A percentile compares a stretch with the other conserved stretches of the same genome.
Evolutionary conservation across 1,140 invertebrate species (phyloP).

Genomic region (Copidosoma floridanum): DNA sequence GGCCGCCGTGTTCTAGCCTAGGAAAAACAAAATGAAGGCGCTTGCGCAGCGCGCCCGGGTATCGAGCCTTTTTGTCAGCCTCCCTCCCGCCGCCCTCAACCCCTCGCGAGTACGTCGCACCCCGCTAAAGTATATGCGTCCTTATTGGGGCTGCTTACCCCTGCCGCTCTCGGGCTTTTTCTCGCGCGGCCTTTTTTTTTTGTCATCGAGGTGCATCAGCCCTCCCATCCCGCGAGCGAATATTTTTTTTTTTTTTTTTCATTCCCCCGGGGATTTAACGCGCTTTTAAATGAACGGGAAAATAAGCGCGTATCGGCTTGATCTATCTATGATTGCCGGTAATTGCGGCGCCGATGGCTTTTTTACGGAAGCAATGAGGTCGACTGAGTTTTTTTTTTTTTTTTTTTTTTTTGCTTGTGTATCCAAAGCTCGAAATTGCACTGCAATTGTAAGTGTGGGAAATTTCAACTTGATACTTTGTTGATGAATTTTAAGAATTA

Average conservation of each 20-base stretch:
- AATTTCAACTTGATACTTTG: no score
- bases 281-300: constrained; percentile 38
- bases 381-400: no score
- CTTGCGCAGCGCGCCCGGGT: constrained; percentile 47
- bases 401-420: no score
- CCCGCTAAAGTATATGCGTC: no score
- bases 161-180: constrained; percentile 3
- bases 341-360: constrained; percentile 5
- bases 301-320: constrained; percentile 33
- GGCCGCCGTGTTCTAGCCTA: constrained; percentile 29
- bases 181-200: neutral
- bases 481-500: no score
- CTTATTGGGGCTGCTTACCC: no score
- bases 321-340: constrained; percentile 31
- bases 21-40: constrained; percentile 56
- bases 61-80: constrained; percentile 44
- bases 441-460: no score
- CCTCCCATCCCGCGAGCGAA: no score
- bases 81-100: constrained; percentile 16
- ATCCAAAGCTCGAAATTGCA: no score
- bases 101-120: neutral
- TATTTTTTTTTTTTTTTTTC: no score
- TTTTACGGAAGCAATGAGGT: neutral
- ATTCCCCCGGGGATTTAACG: constrained; percentile 30
- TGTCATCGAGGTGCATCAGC: no score